Percentiles rank a stretch among this genome's conserved stretches.
Evolutionary conservation across 2,113 vertebrate species (phyloP).

Genomic region (Lagenorhynchus albirostris): DNA sequence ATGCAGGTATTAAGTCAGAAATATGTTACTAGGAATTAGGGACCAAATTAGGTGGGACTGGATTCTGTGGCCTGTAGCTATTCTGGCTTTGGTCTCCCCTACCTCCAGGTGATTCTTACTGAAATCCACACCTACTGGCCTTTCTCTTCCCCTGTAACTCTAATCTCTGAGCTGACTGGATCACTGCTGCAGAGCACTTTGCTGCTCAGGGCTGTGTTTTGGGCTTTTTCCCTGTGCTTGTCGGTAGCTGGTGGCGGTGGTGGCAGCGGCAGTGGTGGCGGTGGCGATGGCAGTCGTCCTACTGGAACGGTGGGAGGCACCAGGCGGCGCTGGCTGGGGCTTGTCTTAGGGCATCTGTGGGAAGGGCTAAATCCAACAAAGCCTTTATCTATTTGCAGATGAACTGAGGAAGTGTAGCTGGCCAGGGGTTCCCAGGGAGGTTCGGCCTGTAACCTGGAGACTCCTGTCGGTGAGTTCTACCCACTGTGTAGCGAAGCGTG

Average conservation of each 20-base stretch:
- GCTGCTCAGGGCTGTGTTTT: neutral
- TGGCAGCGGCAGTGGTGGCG: neutral
- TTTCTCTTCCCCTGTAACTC: neutral
- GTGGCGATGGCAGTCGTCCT: neutral
- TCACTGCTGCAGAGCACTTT: neutral
- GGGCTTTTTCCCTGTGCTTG: neutral
- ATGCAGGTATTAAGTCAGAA: conserved; percentile 50
- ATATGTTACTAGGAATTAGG: neutral
- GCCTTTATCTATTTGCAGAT: conserved; percentile 86
- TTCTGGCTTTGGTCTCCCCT: neutral
- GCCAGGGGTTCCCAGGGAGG: conserved; percentile 96
- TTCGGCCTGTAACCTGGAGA: conserved; percentile 97
- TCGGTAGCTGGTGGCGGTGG: neutral
- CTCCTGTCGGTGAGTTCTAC: conserved; percentile 91
- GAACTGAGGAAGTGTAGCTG: conserved; percentile 98
- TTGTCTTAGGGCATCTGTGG: neutral
- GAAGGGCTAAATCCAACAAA: neutral
- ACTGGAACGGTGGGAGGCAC: neutral
- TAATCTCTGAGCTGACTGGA: neutral
- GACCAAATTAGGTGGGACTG: neutral
- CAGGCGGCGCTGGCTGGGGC: neutral
- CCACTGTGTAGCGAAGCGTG: neutral
- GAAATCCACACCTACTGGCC: neutral
- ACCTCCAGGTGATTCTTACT: neutral
- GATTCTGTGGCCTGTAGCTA: neutral